A percentile compares a stretch with the other conserved stretches of the same genome.
phyloP scores from a whole-genome alignment of 2,888 invertebrate genomes.

The Monopis laevigella region DNA sequence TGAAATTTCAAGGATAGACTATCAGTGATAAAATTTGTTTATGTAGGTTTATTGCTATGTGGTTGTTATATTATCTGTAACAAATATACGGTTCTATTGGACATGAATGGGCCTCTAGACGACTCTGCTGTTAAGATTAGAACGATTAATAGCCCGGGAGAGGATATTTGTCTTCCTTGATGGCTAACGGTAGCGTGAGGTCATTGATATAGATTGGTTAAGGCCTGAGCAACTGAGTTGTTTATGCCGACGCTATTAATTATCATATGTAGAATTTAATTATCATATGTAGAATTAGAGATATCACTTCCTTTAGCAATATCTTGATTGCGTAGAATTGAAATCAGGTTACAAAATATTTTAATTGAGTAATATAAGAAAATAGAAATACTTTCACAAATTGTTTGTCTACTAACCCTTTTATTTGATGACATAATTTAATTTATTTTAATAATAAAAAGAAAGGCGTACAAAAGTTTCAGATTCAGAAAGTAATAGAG shows the following conservation, averaged over 20 bases:
- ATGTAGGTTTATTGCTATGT: neutral
- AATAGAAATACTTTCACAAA: neutral
- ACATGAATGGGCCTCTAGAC: slow-evolving; percentile 9
- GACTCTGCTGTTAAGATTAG: slow-evolving; percentile 41
- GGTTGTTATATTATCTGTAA: slow-evolving; percentile 7
- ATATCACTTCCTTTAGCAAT: neutral
- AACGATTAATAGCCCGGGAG: slow-evolving; percentile 44
- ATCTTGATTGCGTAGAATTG: neutral
- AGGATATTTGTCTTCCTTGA: slow-evolving; percentile 48
- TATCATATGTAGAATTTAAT: neutral
- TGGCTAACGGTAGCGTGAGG: slow-evolving; percentile 19
- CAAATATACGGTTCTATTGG: slow-evolving; percentile 7
- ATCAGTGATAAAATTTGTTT: neutral
- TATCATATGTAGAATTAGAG: too few relatives aligned
- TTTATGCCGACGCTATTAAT: slow-evolving; percentile 3
- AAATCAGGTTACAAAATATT: neutral
- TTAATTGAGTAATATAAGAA: neutral
- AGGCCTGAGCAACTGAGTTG: slow-evolving; percentile 5
- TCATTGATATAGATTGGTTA: slow-evolving; percentile 12
- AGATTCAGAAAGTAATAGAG: too few relatives aligned
- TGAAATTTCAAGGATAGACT: slow-evolving; percentile 20
- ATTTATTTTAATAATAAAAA: too few relatives aligned
- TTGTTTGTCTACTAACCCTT: too few relatives aligned
- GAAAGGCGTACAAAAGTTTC: too few relatives aligned
- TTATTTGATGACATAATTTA: too few relatives aligned